Evolutionary conservation across 2,113 vertebrate species (phyloP).

Genomic region (Otolemur garnettii): DNA sequence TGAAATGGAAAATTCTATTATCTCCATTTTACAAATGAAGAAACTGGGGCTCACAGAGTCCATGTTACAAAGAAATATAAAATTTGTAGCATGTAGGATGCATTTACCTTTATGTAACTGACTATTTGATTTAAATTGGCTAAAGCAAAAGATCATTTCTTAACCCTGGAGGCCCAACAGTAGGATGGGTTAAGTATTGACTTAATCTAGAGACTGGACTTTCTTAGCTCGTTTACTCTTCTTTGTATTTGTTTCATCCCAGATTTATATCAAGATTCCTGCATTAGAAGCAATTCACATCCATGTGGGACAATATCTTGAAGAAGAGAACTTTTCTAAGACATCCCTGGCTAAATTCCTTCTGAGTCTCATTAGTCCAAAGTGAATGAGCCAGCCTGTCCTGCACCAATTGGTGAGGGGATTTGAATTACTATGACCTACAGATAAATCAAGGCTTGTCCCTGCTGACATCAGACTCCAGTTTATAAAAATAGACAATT

Average conservation of each 20-base stretch:
- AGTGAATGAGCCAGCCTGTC: background rate
- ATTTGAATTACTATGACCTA: background rate
- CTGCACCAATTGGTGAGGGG: background rate
- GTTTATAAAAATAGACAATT: background rate
- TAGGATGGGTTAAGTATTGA: background rate
- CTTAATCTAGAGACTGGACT: background rate
- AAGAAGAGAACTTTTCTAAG: background rate
- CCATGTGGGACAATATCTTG: background rate
- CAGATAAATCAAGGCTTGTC: background rate
- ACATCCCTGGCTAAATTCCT: background rate
- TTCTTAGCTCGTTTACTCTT: background rate
- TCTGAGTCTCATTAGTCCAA: background rate
- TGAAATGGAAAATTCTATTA: constrained; percentile 38
- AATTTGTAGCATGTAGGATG: background rate
- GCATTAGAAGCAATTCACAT: background rate
- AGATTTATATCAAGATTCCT: background rate
- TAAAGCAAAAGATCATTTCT: background rate
- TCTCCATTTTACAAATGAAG: background rate
- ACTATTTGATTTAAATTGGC: background rate
- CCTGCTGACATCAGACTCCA: background rate
- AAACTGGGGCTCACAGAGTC: background rate
- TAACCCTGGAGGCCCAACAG: background rate
- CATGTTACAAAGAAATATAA: background rate
- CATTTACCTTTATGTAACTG: constrained; percentile 2
- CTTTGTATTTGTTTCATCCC: background rate